phyloP scores from a whole-genome alignment of 2,797 vertebrate species.

The Mergus octosetaceus region DNA sequence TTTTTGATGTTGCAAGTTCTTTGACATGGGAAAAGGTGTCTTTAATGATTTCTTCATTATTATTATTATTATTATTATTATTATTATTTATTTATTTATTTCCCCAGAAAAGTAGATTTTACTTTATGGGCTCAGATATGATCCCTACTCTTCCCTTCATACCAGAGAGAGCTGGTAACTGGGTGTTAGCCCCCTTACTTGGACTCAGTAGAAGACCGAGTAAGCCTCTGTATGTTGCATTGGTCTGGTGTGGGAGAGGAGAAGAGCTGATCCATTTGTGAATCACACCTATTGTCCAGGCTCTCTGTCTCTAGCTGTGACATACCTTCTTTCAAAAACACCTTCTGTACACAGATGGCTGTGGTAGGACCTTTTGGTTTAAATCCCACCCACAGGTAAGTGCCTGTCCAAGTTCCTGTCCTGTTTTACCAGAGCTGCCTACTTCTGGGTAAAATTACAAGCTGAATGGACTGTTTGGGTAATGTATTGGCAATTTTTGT shows the following conservation, averaged over 20 bases:
- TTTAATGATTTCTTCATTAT: not conserved
- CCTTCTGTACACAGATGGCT: not conserved
- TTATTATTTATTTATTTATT: not conserved
- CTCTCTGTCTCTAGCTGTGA: not conserved
- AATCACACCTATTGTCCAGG: not conserved
- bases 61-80: no score
- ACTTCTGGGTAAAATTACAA: not conserved
- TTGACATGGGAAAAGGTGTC: not conserved
- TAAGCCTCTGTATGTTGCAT: not conserved
- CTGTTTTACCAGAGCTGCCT: not conserved
- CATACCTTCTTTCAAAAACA: not conserved
- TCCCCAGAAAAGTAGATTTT: not conserved
- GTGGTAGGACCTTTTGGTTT: not conserved
- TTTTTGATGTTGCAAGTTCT: not conserved
- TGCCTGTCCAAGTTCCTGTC: not conserved
- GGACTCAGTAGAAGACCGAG: not conserved
- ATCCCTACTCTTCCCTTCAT: not conserved
- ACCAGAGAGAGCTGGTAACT: not conserved
- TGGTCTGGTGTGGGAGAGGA: not conserved
- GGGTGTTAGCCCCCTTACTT: not conserved
- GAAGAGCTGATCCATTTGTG: not conserved
- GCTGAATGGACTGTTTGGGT: not conserved
- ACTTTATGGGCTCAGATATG: not conserved
- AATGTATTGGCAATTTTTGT: not conserved
- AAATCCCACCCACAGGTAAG: accelerated